Evolutionary conservation across 2,888 invertebrate species (phyloP).

Genomic region (Yponomeuta plumbellus): DNA sequence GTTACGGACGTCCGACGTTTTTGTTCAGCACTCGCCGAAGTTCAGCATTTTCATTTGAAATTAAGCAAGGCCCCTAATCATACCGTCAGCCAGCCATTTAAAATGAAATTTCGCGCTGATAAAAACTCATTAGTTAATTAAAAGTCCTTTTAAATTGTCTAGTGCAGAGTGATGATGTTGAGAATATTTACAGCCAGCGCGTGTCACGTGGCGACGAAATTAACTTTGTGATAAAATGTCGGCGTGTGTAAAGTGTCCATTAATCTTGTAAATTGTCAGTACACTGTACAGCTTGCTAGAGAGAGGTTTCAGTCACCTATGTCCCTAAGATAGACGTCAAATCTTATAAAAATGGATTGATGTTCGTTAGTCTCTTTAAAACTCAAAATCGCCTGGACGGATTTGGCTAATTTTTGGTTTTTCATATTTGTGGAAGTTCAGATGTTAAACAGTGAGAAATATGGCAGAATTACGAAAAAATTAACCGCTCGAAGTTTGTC

Average conservation of each 20-base stretch:
- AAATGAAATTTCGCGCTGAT: constrained; percentile 9
- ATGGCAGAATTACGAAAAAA: too few relatives aligned
- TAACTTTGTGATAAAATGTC: neutral
- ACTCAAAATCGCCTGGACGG: too few relatives aligned
- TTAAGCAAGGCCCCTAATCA: constrained; percentile 11
- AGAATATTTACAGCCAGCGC: neutral
- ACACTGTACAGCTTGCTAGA: neutral
- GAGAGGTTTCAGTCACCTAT: neutral
- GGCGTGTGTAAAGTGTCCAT: constrained; percentile 1
- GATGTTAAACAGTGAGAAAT: too few relatives aligned
- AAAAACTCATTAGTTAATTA: constrained; percentile 24
- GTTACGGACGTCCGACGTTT: neutral
- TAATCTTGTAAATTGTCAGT: constrained; percentile 3
- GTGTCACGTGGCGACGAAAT: neutral
- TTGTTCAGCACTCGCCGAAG: neutral
- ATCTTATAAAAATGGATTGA: too few relatives aligned
- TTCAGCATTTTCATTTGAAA: constrained; percentile 12
- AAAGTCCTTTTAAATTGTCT: constrained; percentile 8
- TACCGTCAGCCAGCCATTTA: constrained; percentile 8
- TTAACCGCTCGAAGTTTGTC: too few relatives aligned
- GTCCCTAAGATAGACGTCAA: neutral
- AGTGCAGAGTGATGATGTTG: neutral
- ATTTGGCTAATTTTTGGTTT: too few relatives aligned
- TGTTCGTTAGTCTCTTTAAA: too few relatives aligned
- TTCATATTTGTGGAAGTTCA: too few relatives aligned